phyloP scores from a whole-genome alignment of 2,888 invertebrate species.

The Plusia festucae region DNA sequence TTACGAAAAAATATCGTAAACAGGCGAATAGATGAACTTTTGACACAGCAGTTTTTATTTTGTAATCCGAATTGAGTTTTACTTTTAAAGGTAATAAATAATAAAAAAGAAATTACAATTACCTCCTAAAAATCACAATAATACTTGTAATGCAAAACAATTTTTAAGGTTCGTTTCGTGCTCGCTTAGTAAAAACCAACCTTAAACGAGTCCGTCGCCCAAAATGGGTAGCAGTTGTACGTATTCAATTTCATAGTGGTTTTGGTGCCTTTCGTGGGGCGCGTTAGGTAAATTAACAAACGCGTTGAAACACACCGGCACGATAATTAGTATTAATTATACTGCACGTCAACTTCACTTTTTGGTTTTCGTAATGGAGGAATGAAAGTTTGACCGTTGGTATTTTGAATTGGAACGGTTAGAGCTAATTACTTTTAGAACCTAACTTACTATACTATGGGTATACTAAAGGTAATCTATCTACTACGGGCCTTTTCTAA shows the following conservation, averaged over 20 bases:
- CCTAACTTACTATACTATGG: no score
- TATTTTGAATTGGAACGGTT: neutral
- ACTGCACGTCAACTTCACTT: constrained; percentile 36
- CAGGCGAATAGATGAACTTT: no score
- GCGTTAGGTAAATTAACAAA: constrained; percentile 66
- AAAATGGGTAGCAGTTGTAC: constrained; percentile 69
- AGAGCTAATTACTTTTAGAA: neutral
- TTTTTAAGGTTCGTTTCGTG: neutral
- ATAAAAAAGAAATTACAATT: neutral
- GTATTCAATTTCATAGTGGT: constrained; percentile 68
- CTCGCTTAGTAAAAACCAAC: constrained; percentile 51
- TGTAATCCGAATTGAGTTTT: no score
- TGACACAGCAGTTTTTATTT: no score
- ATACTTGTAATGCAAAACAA: neutral
- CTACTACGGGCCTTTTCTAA: no score
- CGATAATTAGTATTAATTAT: constrained; percentile 60
- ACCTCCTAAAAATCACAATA: neutral
- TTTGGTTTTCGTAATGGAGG: constrained; percentile 27
- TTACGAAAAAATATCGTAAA: no score
- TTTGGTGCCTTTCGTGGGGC: constrained; percentile 63
- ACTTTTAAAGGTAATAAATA: no score
- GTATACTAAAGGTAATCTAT: no score
- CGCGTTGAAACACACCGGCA: constrained; percentile 64
- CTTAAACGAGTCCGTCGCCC: constrained; percentile 56
- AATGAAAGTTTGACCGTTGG: neutral